Evolutionary conservation across 2,888 invertebrate species (phyloP).

Genomic region (Orgyia antiqua): DNA sequence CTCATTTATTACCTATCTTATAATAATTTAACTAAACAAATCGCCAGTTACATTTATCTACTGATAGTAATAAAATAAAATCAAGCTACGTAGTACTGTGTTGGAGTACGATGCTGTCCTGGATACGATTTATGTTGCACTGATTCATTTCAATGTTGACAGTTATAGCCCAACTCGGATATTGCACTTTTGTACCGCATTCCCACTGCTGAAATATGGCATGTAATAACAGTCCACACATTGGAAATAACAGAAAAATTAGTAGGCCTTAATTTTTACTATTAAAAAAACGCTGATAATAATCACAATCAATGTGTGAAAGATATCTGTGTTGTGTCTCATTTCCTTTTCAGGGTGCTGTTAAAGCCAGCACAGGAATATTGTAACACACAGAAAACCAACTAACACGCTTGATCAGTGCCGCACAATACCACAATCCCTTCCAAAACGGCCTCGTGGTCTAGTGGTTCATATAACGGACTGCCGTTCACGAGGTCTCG

Average conservation of each 20-base stretch:
- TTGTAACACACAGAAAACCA: no score
- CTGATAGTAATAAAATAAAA: slow-evolving; percentile 60
- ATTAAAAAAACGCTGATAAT: no score
- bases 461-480: no score
- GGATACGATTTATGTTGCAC: slow-evolving; percentile 59
- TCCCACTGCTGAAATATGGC: slow-evolving; percentile 58
- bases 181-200: slow-evolving; percentile 69
- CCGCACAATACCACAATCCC: no score
- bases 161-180: slow-evolving; percentile 67
- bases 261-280: no score
- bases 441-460: no score
- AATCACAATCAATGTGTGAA: no score
- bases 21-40: slow-evolving; percentile 60
- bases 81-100: slow-evolving; percentile 47
- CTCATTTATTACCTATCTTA: slow-evolving; percentile 32
- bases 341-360: no score
- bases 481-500: no score
- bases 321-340: no score
- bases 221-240: slow-evolving; percentile 55
- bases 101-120: slow-evolving; percentile 51
- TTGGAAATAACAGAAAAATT: slow-evolving; percentile 21
- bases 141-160: slow-evolving; percentile 71
- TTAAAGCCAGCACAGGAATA: no score
- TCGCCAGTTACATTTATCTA: slow-evolving; percentile 42
- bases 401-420: no score